A percentile compares a stretch with the other conserved stretches of the same genome.
Evolutionary conservation across 2,797 vertebrate genomes (phyloP).

Genomic region (Balearica regulorum): DNA sequence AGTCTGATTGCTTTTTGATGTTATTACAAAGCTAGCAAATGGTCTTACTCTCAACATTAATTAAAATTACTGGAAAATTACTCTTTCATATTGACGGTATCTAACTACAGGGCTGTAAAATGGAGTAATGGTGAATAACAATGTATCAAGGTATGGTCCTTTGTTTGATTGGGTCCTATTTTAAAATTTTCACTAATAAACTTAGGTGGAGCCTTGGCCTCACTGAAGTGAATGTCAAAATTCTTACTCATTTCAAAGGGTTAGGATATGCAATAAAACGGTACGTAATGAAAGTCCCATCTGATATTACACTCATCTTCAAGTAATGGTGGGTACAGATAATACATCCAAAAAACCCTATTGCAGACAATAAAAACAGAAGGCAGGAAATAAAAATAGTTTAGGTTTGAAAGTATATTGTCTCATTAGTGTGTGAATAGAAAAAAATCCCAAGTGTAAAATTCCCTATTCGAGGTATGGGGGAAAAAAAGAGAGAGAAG

Average conservation of each 20-base stretch:
- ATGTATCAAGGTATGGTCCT: not conserved
- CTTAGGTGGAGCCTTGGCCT: not conserved
- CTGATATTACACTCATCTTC: not conserved
- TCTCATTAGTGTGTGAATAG: not conserved
- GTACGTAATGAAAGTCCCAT: not conserved
- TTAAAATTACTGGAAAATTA: constrained; percentile 25
- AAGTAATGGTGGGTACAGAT: not conserved
- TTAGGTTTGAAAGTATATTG: not conserved
- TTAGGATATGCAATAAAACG: not conserved
- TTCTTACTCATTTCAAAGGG: not conserved
- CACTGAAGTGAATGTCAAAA: not conserved
- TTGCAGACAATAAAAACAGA: not conserved
- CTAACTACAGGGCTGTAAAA: not conserved
- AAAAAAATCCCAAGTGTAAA: not conserved
- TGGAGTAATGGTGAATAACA: not conserved
- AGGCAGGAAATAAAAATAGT: not conserved
- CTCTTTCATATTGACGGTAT: not conserved
- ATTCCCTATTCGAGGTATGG: fast-evolving
- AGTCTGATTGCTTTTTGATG: constrained; percentile 5
- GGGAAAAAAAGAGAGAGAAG: not conserved
- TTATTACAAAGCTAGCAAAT: not conserved
- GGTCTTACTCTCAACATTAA: not conserved
- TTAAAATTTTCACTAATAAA: not conserved
- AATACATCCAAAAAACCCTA: not conserved
- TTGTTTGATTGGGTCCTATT: not conserved